Base-by-base conservation (phyloP, 2,113 vertebrate species). In the Pangasianodon hypophthalmus region DNA sequence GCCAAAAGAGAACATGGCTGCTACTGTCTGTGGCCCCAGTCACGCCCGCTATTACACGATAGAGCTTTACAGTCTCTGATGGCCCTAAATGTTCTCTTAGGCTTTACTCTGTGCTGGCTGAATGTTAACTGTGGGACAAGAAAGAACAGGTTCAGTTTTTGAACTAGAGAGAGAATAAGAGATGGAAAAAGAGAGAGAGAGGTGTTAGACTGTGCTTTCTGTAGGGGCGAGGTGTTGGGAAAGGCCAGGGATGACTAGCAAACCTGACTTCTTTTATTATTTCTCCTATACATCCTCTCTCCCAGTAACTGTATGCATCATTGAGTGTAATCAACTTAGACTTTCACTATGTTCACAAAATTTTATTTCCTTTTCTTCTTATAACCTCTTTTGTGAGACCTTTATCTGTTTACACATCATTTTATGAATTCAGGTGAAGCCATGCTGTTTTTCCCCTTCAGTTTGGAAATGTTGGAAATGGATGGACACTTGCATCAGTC, bases 1-100 rank as follows among this genome's bases (percentile, higher is more conserved):
- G 62, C 79, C 90, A 84, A 81, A 86, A 71, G 50, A 71, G 77
- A 67, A 86, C 62, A 85, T 86, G 89, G 85, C 37, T 71, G 48
- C 60, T 82, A 54, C 73, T 52, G 60, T 87, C 18, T 82, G 84
- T 29, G 41, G 75, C 0, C 37, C 37, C 60, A 37, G 84, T 71
- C 75, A 90, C 41, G 8, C 89, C 62, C 48, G 21, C 48, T 71
- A 32, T 86, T 82, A 46, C 46, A 87, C 19, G 62, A 71, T 46
- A 21, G 62, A 54, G 60, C 26, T 71, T 82, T 87, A 58, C 48
- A 46, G 62, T 69, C 60, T 58, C 24, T 54, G 11, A 37, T 24
- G 71, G 32, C 2, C 7, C 7, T 81, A 46, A 89, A 80, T 54
- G 21, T 67, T 58, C 73, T 58, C 60, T 62, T 44, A 60, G 73